These are phyloP conservation scores for Perdita meconis DNA, from an alignment of 2,888 invertebrate genomes.

Conservation along the genomic window DNA sequence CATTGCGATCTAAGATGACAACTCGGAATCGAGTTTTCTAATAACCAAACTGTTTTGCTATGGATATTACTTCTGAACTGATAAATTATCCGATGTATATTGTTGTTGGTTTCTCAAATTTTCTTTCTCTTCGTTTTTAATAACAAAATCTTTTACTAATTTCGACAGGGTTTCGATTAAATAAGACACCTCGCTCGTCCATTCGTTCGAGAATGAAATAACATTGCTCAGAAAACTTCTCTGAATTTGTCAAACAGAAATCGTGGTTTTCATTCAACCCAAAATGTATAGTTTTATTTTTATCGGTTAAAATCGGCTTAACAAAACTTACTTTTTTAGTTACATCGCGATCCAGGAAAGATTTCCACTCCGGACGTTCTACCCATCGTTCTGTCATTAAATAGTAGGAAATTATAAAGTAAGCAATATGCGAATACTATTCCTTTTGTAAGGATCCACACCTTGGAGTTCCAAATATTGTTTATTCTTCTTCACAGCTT, in stretches of 20 bases:
- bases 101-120: constrained; percentile 12
- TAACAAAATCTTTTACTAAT: constrained; percentile 1
- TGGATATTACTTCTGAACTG: constrained; percentile 22
- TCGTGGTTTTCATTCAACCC: background rate
- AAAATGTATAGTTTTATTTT: no score
- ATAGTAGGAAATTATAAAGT: background rate
- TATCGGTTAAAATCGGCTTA: no score
- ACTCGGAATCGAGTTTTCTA: no score
- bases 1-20: background rate
- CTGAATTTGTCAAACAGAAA: constrained; percentile 4
- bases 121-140: constrained; percentile 39
- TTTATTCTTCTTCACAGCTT: constrained; percentile 21
- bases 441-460: background rate
- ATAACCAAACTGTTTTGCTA: background rate
- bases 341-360: background rate
- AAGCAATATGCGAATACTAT: background rate
- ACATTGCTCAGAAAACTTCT: constrained; percentile 10
- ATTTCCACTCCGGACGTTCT: constrained; percentile 1
- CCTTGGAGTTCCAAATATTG: constrained; percentile 2
- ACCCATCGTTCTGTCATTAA: constrained; percentile 19
- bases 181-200: background rate
- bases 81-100: background rate
- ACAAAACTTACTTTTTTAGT: constrained; percentile 2
- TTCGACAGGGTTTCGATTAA: constrained; percentile 27
- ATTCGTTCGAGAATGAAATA: background rate